Conservation (phyloP, 1,140 invertebrate species). For the Sinella curviseta region DNA sequence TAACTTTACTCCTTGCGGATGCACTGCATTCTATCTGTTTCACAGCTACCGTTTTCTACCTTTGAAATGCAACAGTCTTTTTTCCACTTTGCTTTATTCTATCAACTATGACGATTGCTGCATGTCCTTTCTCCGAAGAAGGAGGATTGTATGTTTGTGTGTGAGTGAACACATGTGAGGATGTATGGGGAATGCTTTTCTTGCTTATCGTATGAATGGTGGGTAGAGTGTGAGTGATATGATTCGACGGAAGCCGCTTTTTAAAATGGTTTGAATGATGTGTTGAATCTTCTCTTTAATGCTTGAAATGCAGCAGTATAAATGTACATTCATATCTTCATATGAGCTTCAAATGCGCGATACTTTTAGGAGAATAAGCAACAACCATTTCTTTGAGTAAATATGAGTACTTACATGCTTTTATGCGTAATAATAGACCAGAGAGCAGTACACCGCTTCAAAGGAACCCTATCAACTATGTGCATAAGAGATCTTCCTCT, state of each 20-base stretch:
- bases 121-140: no score
- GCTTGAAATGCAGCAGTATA: neutral
- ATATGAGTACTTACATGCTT: constrained; percentile 6
- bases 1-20: neutral
- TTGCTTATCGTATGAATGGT: no score
- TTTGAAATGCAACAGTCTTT: constrained; percentile 19
- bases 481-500: no score
- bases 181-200: no score
- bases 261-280: neutral
- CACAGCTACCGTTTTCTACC: neutral
- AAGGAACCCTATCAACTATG: no score
- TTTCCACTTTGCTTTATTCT: neutral
- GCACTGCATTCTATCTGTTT: neutral
- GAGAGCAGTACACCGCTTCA: neutral
- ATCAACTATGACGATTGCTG: no score
- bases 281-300: neutral
- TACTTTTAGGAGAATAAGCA: neutral
- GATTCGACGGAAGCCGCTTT: neutral
- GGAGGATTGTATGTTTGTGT: no score
- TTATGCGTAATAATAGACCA: neutral
- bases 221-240: neutral
- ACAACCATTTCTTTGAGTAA: neutral
- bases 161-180: no score
- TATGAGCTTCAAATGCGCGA: neutral
- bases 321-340: neutral